Evolutionary conservation across 30 jellyfish, hydroid and myxozoan genomes (phyloP).

Genomic region (Turritopsis rubra): DNA sequence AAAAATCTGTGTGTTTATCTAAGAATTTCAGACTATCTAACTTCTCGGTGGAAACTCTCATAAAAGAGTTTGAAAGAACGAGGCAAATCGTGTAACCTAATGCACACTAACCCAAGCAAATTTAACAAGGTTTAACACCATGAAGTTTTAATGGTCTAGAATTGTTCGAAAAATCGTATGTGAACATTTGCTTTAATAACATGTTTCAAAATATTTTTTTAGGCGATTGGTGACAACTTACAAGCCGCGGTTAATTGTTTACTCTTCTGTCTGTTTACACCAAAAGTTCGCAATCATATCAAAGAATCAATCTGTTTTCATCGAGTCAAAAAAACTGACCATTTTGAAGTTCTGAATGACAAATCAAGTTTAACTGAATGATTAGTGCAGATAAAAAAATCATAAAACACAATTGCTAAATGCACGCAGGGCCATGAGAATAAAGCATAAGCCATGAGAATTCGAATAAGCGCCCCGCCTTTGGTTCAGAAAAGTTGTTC

Average conservation of each 20-base stretch:
- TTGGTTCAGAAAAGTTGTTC: too few species aligned
- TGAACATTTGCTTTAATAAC: too few species aligned
- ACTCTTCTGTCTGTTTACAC: slow-evolving; percentile 65
- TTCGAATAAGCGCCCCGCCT: too few species aligned
- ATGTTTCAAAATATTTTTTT: too few species aligned
- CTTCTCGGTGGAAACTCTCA: too few species aligned
- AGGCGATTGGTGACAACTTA: slow-evolving; percentile 77
- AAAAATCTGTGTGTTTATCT: not conserved
- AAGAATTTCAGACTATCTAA: too few species aligned
- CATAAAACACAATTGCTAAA: not conserved
- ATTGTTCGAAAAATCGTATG: too few species aligned
- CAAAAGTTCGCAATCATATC: slow-evolving; percentile 44
- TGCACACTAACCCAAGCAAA: too few species aligned
- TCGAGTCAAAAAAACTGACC: not conserved
- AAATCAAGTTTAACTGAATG: not conserved
- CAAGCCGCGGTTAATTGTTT: slow-evolving; percentile 75
- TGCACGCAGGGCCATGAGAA: not conserved
- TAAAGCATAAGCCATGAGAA: not conserved
- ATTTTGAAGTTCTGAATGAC: not conserved
- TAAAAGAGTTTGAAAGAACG: too few species aligned
- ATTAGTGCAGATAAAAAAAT: not conserved
- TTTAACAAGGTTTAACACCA: too few species aligned
- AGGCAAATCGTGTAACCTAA: too few species aligned
- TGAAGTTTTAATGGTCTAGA: too few species aligned
- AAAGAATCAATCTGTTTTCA: not conserved